phyloP scores from a whole-genome alignment of 2,888 invertebrate genomes.

The Cremastobaeus sp. region DNA sequence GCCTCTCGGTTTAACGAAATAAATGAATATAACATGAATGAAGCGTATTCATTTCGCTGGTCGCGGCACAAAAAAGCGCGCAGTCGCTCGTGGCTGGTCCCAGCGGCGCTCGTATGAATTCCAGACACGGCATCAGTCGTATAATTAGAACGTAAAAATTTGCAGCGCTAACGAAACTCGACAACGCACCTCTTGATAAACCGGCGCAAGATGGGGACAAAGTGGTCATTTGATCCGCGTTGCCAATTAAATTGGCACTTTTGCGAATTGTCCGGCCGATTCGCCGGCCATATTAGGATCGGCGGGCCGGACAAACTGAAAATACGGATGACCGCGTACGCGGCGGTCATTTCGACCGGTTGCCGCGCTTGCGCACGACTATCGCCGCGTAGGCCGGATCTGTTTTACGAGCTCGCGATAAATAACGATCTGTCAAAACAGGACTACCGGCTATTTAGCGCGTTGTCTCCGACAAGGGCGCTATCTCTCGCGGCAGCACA shows the following conservation, averaged over 20 bases:
- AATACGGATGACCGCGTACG: no score
- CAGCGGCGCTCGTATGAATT: slow-evolving; percentile 71
- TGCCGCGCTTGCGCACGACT: slow-evolving; percentile 48
- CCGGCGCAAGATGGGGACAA: no score
- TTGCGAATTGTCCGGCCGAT: slow-evolving; percentile 2
- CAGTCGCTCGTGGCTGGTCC: slow-evolving; percentile 66
- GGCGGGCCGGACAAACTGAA: no score
- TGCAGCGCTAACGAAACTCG: slow-evolving; percentile 64
- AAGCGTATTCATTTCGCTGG: slow-evolving; percentile 66
- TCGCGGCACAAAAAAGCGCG: slow-evolving; percentile 67
- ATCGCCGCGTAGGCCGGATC: slow-evolving; percentile 63
- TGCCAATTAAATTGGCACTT: slow-evolving; percentile 9
- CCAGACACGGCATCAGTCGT: slow-evolving; percentile 71
- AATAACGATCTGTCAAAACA: slow-evolving; percentile 73
- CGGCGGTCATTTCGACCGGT: slow-evolving; percentile 51
- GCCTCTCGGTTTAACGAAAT: slow-evolving; percentile 53
- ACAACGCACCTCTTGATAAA: slow-evolving; percentile 23
- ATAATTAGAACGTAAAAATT: slow-evolving; percentile 75
- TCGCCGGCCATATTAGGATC: no score
- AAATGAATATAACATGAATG: slow-evolving; percentile 58
- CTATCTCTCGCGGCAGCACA: slow-evolving; percentile 50
- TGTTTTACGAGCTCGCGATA: slow-evolving; percentile 69
- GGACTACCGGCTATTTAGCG: slow-evolving; percentile 68
- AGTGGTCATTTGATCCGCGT: background rate
- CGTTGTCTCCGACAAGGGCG: slow-evolving; percentile 62